Base-by-base conservation (phyloP, 1,140 invertebrate genomes). In the Listronotus bonariensis region DNA sequence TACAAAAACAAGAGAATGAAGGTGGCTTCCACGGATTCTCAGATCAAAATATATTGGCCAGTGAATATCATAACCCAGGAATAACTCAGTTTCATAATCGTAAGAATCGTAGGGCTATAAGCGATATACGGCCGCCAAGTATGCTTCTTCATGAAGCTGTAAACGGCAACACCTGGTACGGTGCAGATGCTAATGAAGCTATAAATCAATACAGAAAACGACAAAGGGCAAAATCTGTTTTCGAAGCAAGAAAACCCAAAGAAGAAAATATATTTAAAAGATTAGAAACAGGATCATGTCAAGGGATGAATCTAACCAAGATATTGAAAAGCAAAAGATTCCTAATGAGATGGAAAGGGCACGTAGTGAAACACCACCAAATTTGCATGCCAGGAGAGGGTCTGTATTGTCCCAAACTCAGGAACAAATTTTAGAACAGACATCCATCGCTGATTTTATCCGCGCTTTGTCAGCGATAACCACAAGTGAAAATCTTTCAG, bases 391-490 rank as follows among this genome's bases (percentile, higher is more conserved):
- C 9, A 57, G 48, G n/a, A 65, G 62, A 38, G 20, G 49, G 5
- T 64, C 62, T 8, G 42, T 58, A 31, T 18, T 57, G 26, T 40
- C 49, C 4, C 72, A 43, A 40, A 9, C 10, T n/a, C 72, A 86
- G 68, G 84, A 85, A 17, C 82, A 84, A 72, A 80, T 91, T 18
- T 77, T 91, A 42, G 89, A 92, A 79, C 85, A 90, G 70, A 92
- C 89, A 0, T 90, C 88, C 15, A 78, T 92, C 10, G 89, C 89
- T 3, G 89, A 92, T 77, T 83, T 92, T 17, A 80, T 91, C 12
- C 79, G 89, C 34, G 88, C 88, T 0, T 73, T 92, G 12, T 85
- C 88, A 20, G 84, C 56, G 75, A 79, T 59, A 74, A 78, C 53
- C 68, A 72, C 12, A 69, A 76, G 59, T 6, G 68, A 73, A n/a